phyloP scores from a whole-genome alignment of 2,797 vertebrate genomes.

The Bradypodion ventrale region DNA sequence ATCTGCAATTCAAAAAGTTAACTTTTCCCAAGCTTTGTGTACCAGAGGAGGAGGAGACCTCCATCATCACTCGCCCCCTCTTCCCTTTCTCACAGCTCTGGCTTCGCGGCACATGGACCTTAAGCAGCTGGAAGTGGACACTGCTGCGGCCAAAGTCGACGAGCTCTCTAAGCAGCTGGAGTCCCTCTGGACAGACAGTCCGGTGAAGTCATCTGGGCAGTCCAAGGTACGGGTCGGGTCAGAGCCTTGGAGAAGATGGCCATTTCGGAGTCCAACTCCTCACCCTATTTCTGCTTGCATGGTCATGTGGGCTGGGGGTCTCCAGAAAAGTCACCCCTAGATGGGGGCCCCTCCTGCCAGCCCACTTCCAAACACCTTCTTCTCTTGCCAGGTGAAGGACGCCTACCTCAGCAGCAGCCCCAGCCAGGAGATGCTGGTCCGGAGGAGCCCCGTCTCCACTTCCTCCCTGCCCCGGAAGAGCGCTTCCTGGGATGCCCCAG shows the following conservation, averaged over 20 bases:
- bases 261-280: too few species aligned
- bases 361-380: neutral
- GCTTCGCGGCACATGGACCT: slow-evolving; percentile 84
- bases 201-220: slow-evolving; percentile 24
- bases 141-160: slow-evolving; percentile 87
- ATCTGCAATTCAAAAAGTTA: too few species aligned
- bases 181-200: slow-evolving; percentile 78
- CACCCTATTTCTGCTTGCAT: too few species aligned
- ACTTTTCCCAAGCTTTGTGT: too few species aligned
- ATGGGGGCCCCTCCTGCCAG: too few species aligned
- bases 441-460: neutral
- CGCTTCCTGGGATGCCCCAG: neutral
- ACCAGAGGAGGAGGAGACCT: too few species aligned
- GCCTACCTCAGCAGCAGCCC: slow-evolving; percentile 54
- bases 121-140: slow-evolving; percentile 88
- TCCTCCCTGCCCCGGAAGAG: neutral
- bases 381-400: slow-evolving; percentile 36
- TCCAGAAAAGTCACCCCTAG: too few species aligned
- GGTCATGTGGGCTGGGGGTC: too few species aligned
- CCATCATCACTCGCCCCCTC: neutral
- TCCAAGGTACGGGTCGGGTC: neutral
- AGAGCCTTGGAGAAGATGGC: too few species aligned
- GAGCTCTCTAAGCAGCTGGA: slow-evolving; percentile 86
- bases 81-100: slow-evolving; percentile 56
- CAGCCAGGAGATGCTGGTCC: neutral